Base-by-base conservation (phyloP, 2,888 invertebrate genomes). In the Spisula solida region DNA sequence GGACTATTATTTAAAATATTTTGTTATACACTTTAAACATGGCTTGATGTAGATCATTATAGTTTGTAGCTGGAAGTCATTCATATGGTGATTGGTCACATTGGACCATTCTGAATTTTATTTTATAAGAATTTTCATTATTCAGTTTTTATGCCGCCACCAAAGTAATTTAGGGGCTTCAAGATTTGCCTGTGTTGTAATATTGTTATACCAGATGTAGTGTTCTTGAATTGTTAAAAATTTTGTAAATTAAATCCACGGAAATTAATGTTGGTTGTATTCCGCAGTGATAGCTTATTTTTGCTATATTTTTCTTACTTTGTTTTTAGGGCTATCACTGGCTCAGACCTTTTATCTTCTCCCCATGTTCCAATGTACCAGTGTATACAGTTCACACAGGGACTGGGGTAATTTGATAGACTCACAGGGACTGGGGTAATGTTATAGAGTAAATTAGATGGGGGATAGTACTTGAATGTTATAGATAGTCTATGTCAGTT, bases 281-380 rank as follows among this genome's bases (percentile, higher is more conserved):
- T 6, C 25, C 25, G 25, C 60, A 66, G 60, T 66, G 60, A 66
- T 66, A 66, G 60, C 60, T n/a, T 66, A 66, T n/a, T 41, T 66
- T 66, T 66, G 60, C 51, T 51, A 51, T 51, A 16, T 16, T 51
- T 12, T 66, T 56, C 56, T 70, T 70, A 70, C 75, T 75, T 14
- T 75, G 75, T 75, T 75, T 70, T 75, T 75, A 75, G 75, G 75
- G 75, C 18, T 75, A 75, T 75, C 75, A 75, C 20, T 75, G 75
- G 75, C 34, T 75, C 2, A 75, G 75, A 75, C 75, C 75, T 34
- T 75, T 75, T 16, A 31, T 75, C 1, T 34, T 16, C 18, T 34
- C 31, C 12, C 75, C 75, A 31, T 75, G 75, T 8, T 75, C 31
- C 75, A 75, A 75, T 75, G 75, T 75, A 75, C 75, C 31, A 34